Evolutionary conservation across 2,888 invertebrate species (phyloP).

Genomic region (Apodemia duryi): DNA sequence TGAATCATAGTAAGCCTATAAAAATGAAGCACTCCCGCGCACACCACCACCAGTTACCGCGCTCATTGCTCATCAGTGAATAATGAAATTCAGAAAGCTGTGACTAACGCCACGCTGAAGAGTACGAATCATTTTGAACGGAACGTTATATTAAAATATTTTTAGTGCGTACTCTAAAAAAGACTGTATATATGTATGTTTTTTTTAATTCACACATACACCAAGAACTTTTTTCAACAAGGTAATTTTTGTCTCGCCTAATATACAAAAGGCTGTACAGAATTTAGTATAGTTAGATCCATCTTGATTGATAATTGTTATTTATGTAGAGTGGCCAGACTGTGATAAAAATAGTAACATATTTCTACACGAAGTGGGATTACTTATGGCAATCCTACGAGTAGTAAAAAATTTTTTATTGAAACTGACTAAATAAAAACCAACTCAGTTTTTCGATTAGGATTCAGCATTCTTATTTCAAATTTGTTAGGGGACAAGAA

Average conservation of each 20-base stretch:
- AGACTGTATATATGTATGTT: not conserved
- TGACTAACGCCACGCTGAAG: slow-evolving; percentile 13
- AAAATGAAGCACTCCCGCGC: slow-evolving; percentile 12
- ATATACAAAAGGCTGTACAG: too few relatives aligned
- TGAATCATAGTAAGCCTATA: slow-evolving; percentile 16
- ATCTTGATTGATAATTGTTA: not conserved
- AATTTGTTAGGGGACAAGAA: not conserved
- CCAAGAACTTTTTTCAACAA: not conserved
- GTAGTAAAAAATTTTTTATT: too few relatives aligned
- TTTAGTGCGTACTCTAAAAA: not conserved
- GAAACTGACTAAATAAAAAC: too few relatives aligned
- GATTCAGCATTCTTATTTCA: too few relatives aligned
- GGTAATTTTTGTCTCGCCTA: too few relatives aligned
- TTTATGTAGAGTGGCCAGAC: too few relatives aligned
- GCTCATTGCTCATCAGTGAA: slow-evolving; percentile 19
- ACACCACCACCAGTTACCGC: slow-evolving; percentile 16
- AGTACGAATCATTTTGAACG: slow-evolving; percentile 18
- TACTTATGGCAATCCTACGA: too few relatives aligned
- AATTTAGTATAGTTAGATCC: too few relatives aligned
- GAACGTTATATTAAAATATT: not conserved
- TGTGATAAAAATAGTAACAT: too few relatives aligned
- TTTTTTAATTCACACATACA: not conserved
- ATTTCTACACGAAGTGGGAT: too few relatives aligned
- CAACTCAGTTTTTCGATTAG: too few relatives aligned
- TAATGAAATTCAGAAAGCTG: slow-evolving; percentile 19